Base-by-base conservation (phyloP, 2,113 vertebrate genomes). In the Anseranas semipalmata region DNA sequence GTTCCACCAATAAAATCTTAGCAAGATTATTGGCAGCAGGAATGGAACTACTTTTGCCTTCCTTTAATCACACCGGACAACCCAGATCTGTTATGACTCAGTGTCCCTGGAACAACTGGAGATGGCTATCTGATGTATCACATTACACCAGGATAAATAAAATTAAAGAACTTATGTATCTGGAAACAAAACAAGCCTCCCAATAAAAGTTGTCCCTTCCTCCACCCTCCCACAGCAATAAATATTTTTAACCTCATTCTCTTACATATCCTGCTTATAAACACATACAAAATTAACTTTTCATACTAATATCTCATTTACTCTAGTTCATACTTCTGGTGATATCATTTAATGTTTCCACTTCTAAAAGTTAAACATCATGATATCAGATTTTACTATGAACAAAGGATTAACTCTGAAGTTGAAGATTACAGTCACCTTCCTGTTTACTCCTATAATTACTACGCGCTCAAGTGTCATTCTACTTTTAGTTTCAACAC, bases 21-120 rank as follows among this genome's bases (percentile, higher is more conserved):
- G 86, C 53, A 71, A 70, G 88, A 79, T 18, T 93, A 89, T 59
- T 79, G 89, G 90, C 89, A 95, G 78, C 33, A 87, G 59, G 73
- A 95, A 83, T 35, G 76, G 82, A 95, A 93, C 76, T 77, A 82
- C 83, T 96, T 94, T 85, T 95, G 48, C 85, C 66, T 86, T 94
- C 70, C 48, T 85, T 93, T 90, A 93, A 94, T 83, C 76, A 75
- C 87, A 87, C n/a, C 48, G 62, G 52, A 91, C 72, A 95, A 67
- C 24, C 5, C 65, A 77, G 62, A 91, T 37, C 37, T 93, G n/a
- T 93, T 92, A 85, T 8, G 50, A 55, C 85, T 96, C 93, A 82
- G 46, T 93, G 82, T 25, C 63, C 50, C 66, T 76, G 50, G 39
- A 92, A 94, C 35, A 94, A 93, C 33, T 72, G 90, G 30, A 90